Conservation (phyloP, 2,113 vertebrate genomes). For the Peromyscus californicus region DNA sequence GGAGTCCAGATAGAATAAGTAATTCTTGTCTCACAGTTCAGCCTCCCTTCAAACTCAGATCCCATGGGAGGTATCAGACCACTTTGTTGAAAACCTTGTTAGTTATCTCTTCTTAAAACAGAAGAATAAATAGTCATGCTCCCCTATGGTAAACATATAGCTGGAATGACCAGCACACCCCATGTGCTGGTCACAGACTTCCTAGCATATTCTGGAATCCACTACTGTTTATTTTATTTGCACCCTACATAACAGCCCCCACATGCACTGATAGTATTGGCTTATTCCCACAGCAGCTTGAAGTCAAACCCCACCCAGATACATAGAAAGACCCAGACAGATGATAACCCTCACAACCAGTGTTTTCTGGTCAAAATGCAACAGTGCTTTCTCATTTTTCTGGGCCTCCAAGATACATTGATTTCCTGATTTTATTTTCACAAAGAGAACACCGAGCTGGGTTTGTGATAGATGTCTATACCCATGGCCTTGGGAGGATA, state of each 20-base stretch:
- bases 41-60: background rate
- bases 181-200: background rate
- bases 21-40: background rate
- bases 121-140: background rate
- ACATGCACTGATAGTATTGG: too few relatives aligned
- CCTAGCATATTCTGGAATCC: background rate
- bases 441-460: background rate
- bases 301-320: background rate
- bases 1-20: background rate
- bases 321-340: background rate
- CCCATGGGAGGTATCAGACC: background rate
- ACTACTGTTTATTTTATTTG: background rate
- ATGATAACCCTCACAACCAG: background rate
- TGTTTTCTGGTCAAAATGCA: background rate
- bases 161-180: too few relatives aligned
- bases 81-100: background rate
- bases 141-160: background rate
- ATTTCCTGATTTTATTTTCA: conserved; percentile 3
- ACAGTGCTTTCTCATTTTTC: background rate
- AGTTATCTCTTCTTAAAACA: background rate
- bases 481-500: background rate
- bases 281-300: background rate
- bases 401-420: background rate
- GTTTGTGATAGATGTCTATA: too few relatives aligned
- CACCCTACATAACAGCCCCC: rapidly evolving